Percentiles rank a stretch among this genome's conserved stretches.
These are phyloP conservation scores for Solenodon paradoxus DNA, from an alignment of 2,113 vertebrate genomes.

Conservation along the genomic window DNA sequence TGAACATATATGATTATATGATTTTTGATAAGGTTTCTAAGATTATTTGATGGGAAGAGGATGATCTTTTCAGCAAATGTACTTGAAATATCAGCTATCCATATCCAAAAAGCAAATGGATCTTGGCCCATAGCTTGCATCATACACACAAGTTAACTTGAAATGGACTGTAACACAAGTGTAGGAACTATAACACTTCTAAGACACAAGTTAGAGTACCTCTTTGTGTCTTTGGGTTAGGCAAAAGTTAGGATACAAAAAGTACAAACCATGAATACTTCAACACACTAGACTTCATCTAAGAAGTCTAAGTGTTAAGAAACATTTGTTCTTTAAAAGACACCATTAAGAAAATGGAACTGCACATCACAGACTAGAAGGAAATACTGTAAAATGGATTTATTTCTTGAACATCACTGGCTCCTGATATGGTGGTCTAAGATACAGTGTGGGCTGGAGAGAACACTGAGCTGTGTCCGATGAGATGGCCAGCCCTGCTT, in stretches of 20 bases:
- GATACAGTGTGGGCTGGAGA: not conserved
- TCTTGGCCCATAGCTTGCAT: not conserved
- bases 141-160: not conserved
- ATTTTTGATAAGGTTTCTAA: not conserved
- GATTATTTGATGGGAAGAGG: not conserved
- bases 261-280: not conserved
- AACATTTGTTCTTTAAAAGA: not conserved
- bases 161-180: not conserved
- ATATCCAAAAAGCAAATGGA: not conserved
- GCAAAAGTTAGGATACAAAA: not conserved
- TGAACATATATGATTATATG: not conserved
- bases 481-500: not conserved
- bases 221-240: not conserved
- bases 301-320: not conserved
- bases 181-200: not conserved
- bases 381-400: not conserved
- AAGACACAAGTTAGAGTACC: not conserved
- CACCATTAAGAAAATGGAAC: not conserved
- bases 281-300: not conserved
- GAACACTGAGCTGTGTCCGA: not conserved
- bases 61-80: not conserved
- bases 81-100: not conserved
- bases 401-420: not conserved
- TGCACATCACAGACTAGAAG: not conserved
- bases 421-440: not conserved